These are phyloP conservation scores for Nannoperca obscura DNA, from an alignment of 2,797 vertebrate species.

Conservation along the genomic window DNA sequence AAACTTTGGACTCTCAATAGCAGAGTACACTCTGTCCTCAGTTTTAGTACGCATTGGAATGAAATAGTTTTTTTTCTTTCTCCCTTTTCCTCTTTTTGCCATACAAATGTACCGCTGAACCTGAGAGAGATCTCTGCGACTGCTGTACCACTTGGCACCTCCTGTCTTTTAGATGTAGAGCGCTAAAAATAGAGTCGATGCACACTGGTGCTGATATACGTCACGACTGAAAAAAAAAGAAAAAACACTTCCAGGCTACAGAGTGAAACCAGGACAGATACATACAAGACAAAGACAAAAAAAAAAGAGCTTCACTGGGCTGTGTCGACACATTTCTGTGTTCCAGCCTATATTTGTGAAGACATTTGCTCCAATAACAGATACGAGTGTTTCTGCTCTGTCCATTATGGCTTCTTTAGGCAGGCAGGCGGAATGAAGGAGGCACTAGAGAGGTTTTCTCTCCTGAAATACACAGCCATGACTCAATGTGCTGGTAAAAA, in stretches of 20 bases:
- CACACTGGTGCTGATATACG: background rate
- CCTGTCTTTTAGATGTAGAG: slow-evolving; percentile 31
- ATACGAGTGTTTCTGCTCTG: slow-evolving; percentile 1
- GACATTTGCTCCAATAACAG: background rate
- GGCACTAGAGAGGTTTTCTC: background rate
- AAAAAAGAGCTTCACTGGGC: background rate
- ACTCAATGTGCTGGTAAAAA: background rate
- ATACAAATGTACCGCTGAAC: background rate
- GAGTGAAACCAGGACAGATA: slow-evolving; percentile 25
- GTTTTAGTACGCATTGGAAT: background rate
- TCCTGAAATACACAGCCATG: background rate
- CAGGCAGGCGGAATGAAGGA: background rate
- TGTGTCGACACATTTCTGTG: background rate
- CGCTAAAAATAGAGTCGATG: slow-evolving; percentile 62
- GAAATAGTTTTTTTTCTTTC: background rate
- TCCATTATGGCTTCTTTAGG: slow-evolving; percentile 18
- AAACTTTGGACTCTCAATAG: no score
- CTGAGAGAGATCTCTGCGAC: background rate
- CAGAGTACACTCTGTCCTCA: background rate
- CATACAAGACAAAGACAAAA: background rate
- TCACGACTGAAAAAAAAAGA: slow-evolving; percentile 19
- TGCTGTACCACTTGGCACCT: slow-evolving; percentile 34
- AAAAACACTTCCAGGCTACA: slow-evolving; percentile 12
- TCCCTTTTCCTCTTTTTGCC: background rate
- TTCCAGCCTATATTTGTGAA: background rate